These are phyloP conservation scores for Drosophila fuyamai DNA, from an alignment of 1,140 invertebrate species.

Conservation along the genomic window DNA sequence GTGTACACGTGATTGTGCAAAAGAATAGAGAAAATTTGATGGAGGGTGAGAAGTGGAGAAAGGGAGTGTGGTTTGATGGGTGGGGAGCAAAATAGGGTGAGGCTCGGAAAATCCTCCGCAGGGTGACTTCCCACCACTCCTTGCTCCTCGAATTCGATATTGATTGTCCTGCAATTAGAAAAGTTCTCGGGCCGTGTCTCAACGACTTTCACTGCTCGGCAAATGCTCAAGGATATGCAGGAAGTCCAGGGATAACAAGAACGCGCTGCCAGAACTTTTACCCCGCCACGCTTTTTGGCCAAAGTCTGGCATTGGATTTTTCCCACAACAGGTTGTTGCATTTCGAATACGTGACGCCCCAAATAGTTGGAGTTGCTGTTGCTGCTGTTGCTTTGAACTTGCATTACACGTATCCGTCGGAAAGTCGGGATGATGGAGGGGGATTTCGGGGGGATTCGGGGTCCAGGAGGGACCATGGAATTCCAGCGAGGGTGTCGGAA, in stretches of 20 bases:
- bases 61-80: slow-evolving; percentile 12
- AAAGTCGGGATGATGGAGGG: not conserved
- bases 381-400: slow-evolving; percentile 68
- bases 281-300: slow-evolving; percentile 6
- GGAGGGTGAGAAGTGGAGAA: slow-evolving; percentile 6
- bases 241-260: slow-evolving; percentile 30
- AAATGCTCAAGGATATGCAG: slow-evolving; percentile 28
- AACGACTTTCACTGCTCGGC: slow-evolving; percentile 44
- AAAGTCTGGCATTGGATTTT: slow-evolving; percentile 49
- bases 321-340: slow-evolving; percentile 81
- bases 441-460: not conserved
- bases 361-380: slow-evolving; percentile 69
- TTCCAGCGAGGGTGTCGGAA: slow-evolving; percentile 33
- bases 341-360: slow-evolving; percentile 73
- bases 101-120: not conserved
- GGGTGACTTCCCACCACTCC: slow-evolving; percentile 26
- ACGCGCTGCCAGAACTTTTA: slow-evolving; percentile 23
- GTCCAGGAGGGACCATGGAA: slow-evolving; percentile 9
- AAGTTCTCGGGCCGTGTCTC: slow-evolving; percentile 33
- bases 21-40: slow-evolving; percentile 19
- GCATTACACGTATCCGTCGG: slow-evolving; percentile 75
- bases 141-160: slow-evolving; percentile 32
- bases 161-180: slow-evolving; percentile 59
- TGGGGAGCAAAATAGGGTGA: not conserved
- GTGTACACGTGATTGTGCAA: slow-evolving; percentile 28